Base-by-base conservation (phyloP, 2,797 vertebrate genomes). In the Xenopus petersii region DNA sequence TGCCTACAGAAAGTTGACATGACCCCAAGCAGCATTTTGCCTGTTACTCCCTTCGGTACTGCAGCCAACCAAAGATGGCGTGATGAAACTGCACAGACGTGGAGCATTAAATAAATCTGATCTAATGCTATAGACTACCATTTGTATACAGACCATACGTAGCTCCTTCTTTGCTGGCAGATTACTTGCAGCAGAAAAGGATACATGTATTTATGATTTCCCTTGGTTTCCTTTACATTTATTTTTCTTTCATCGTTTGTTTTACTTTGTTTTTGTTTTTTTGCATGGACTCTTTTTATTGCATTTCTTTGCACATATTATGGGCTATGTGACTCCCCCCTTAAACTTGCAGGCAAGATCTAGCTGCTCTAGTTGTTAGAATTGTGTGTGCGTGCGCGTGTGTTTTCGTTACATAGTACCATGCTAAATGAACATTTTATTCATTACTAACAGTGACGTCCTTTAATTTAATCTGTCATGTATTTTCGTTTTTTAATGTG, bases 41-140 rank as follows among this genome's bases (percentile, higher is more conserved):
- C 85, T 54, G 78, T 84, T 86, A 84, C 91, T 91, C 90, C 88
- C 90, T 90, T 94, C 92, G 95, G 94, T 96, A 95, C 95, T 93
- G 93, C 96, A 98, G 96, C 96, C 98, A 96, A 98, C 98, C 98
- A 99, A 98, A 99, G 98, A 98, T 96, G 96, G 95, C 97, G 95
- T 95, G 94, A 96, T 92, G 95, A 93, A 93, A 92, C 93, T 95
- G 93, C 88, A 94, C 95, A 94, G 93, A 93, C 93, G 88, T 91
- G 91, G 89, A 92, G 86, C 92, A 92, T 93, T 84, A 91, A 94
- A 91, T 84, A 91, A 94, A 91, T 90, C 91, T 91, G 89, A 91
- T 94, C 93, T 91, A 89, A 93, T 92, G 93, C 94, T 97, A 74
- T 79, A 95, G 91, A 93, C 91, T 89, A 92, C 92, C 87, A 91